Evolutionary conservation across 2,888 invertebrate species (phyloP), one percentile per base, ranked within the genome.

Genomic region (Xestia xanthographa): DNA sequence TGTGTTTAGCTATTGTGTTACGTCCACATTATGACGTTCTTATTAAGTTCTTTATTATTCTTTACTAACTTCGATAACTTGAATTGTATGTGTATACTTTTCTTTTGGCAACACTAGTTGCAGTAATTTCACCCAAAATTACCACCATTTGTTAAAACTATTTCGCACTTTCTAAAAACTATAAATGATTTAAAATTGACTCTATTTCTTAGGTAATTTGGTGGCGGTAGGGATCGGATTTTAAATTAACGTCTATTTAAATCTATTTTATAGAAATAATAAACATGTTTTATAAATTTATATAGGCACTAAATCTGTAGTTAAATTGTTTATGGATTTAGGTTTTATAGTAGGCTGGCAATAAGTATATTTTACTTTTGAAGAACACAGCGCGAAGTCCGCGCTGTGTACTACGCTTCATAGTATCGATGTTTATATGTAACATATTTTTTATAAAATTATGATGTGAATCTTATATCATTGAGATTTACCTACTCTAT

Each of bases 181-280:
- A 75, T 77, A 79, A 72, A 67, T 77, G 75, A 84, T 83, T 82
- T 85, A 72, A 86, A 69, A 84, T 88, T 80, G 82, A 86, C 87
- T 85, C 85, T 74, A 86, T 89, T 78, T 87, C 85, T 87, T 88
- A 86, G 85, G 76, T 87, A 87, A 86, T 87, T 89, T 87, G 95
- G 95, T 95, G 95, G 91, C 86, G 95, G 95, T 93, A 92, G 93
- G 90, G 87, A 89, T 86, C 79, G 90, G 89, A 87, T 87, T 87
- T 83, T 88, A 84, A 84, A 89, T 81, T 82, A 82, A 82, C 81
- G 76, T 87, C 82, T 90, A 90, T 89, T 88, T 85, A 89, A 90
- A 91, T 91, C 90, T 93, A 91, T 92, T 82, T 90, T 86, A 92
- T 92, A 91, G 90, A 92, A 91, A 87, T 79, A 78, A 87, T 78